A percentile compares a stretch with the other conserved stretches of the same genome.
Conservation (phyloP, 2,113 vertebrate genomes). For the Muntiacus reevesi region DNA sequence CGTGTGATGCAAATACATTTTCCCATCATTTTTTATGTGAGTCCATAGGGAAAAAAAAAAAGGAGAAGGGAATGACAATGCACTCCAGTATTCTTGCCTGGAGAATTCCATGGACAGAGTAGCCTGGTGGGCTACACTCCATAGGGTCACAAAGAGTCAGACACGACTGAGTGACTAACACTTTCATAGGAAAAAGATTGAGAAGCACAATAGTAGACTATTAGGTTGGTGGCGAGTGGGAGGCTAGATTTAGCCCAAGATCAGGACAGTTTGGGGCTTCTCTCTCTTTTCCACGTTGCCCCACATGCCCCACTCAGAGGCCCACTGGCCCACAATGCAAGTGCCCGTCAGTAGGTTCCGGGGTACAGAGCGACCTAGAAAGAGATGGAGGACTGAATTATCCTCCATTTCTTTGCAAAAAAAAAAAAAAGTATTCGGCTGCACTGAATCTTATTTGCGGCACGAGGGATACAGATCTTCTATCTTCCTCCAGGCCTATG, state of each 20-base stretch:
- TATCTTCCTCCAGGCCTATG: neutral
- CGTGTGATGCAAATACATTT: neutral
- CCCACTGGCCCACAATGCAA: neutral
- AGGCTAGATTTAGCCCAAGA: neutral
- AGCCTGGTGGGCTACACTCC: neutral
- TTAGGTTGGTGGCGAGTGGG: neutral
- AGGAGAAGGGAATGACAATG: neutral
- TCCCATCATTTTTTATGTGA: neutral
- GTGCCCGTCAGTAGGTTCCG: neutral
- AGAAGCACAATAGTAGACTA: neutral
- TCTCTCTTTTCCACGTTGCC: neutral
- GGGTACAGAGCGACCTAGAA: neutral
- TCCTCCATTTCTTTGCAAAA: neutral
- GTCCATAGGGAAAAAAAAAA: neutral
- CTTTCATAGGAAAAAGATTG: neutral
- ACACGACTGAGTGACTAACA: neutral
- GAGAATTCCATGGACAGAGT: neutral
- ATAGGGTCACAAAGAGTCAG: neutral
- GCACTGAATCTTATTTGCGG: neutral
- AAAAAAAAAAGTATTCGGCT: neutral
- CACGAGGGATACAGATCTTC: neutral
- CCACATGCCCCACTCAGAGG: neutral
- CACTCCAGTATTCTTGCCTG: neutral
- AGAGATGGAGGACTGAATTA: neutral
- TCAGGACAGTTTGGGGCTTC: neutral